A percentile compares a stretch with the other conserved stretches of the same genome.
Conservation (phyloP, 2,797 vertebrate species). For the Holocentrus rufus region DNA sequence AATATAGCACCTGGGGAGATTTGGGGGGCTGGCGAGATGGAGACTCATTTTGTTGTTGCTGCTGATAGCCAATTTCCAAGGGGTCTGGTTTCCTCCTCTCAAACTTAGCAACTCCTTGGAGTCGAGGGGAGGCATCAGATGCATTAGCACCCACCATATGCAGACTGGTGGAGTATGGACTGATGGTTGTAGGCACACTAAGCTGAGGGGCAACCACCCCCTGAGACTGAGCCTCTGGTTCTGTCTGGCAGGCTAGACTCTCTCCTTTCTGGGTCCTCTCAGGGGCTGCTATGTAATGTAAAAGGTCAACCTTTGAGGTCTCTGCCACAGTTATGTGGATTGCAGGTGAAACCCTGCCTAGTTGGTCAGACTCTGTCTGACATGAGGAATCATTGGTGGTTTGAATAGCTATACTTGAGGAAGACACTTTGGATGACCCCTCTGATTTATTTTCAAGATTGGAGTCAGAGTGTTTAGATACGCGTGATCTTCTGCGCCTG, state of each 20-base stretch:
- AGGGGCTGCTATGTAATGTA: conserved; percentile 96
- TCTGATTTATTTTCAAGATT: conserved; percentile 87
- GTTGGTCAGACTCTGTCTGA: conserved; percentile 94
- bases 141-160: conserved; percentile 90
- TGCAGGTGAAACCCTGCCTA: conserved; percentile 91
- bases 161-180: conserved; percentile 93
- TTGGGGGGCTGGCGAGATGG: conserved; percentile 93
- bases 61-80: conserved; percentile 95
- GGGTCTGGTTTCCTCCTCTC: conserved; percentile 98
- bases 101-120: conserved; percentile 88
- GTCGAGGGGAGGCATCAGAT: conserved; percentile 81
- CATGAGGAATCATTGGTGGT: conserved; percentile 96
- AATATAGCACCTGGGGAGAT: conserved; percentile 98
- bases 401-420: conserved; percentile 95
- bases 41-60: conserved; percentile 86
- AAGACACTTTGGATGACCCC: conserved; percentile 81
- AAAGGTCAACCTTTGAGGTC: conserved; percentile 91
- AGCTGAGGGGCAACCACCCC: conserved; percentile 90
- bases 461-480: conserved; percentile 90
- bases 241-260: conserved; percentile 98
- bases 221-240: conserved; percentile 91
- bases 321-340: conserved; percentile 96
- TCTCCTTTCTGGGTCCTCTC: conserved; percentile 96
- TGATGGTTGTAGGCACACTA: conserved; percentile 91
- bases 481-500: conserved; percentile 90